phyloP scores from a whole-genome alignment of 2,888 invertebrate genomes.

The Toxonevra muliebris region DNA sequence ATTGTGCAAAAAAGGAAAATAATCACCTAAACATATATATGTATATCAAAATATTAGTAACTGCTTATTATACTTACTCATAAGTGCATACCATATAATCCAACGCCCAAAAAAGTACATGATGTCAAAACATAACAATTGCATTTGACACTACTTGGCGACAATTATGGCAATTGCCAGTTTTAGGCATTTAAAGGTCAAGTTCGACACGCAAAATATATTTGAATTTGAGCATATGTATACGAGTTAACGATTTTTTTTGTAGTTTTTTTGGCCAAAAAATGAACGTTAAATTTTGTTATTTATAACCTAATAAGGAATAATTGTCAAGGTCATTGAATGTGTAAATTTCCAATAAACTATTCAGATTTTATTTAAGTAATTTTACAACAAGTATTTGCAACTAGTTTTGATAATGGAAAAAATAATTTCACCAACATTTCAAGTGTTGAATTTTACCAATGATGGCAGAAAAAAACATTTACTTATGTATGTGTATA shows the following conservation, averaged over 20 bases:
- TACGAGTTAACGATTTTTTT: background rate
- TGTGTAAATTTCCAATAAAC: constrained; percentile 20
- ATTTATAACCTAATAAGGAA: constrained; percentile 14
- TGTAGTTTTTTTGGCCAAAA: too few relatives aligned
- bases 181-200: too few relatives aligned
- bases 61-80: background rate
- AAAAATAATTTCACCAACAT: constrained; percentile 20
- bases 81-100: constrained; percentile 9
- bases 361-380: constrained; percentile 2
- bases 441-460: constrained; percentile 1
- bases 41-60: too few relatives aligned
- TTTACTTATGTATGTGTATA: too few relatives aligned
- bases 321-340: constrained; percentile 28
- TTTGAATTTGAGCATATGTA: background rate
- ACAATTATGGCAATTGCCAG: too few relatives aligned
- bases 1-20: too few relatives aligned
- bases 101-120: background rate
- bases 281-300: background rate
- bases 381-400: background rate
- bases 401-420: constrained; percentile 1
- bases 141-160: too few relatives aligned
- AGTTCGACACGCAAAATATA: too few relatives aligned
- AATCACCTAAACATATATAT: too few relatives aligned
- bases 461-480: background rate
- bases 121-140: background rate